A percentile compares a stretch with the other conserved stretches of the same genome.
phyloP scores from a whole-genome alignment of 2,888 invertebrate species.

The Drosophila paracracens region DNA sequence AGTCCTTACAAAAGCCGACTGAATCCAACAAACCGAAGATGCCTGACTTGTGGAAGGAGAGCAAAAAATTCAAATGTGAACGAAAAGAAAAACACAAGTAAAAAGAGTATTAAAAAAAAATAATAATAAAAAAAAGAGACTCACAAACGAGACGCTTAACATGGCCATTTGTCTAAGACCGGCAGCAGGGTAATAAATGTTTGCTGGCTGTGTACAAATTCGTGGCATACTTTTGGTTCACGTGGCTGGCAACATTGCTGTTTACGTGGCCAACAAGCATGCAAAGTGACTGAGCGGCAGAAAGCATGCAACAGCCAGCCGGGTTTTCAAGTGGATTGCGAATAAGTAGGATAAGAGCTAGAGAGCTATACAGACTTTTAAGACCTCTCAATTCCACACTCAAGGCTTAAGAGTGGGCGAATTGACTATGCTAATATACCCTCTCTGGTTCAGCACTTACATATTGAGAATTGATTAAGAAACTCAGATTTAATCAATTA shows the following conservation, averaged over 20 bases:
- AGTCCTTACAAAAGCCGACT: not conserved
- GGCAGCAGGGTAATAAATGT: constrained; percentile 55
- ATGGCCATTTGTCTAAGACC: constrained; percentile 60
- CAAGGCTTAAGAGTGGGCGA: not conserved
- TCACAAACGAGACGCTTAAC: constrained; percentile 53
- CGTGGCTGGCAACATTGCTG: constrained; percentile 58
- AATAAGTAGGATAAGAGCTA: constrained; percentile 17
- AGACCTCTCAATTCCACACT: constrained; percentile 40
- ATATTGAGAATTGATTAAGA: not conserved
- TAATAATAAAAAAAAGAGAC: constrained; percentile 8
- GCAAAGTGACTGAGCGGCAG: constrained; percentile 47
- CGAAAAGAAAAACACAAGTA: not conserved
- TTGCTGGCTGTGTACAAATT: constrained; percentile 46
- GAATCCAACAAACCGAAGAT: not conserved
- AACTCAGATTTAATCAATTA: not conserved
- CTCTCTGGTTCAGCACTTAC: not conserved
- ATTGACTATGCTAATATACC: not conserved
- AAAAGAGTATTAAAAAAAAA: constrained; percentile 5
- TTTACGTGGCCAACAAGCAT: constrained; percentile 65
- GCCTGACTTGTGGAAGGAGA: not conserved
- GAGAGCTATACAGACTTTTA: constrained; percentile 40
- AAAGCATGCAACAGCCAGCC: constrained; percentile 8
- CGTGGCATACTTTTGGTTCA: constrained; percentile 59
- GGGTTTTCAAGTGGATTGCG: not conserved
- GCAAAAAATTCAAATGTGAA: not conserved